Base-by-base conservation (phyloP, 2,113 vertebrate genomes). In the Chloropsis cyanopogon region DNA sequence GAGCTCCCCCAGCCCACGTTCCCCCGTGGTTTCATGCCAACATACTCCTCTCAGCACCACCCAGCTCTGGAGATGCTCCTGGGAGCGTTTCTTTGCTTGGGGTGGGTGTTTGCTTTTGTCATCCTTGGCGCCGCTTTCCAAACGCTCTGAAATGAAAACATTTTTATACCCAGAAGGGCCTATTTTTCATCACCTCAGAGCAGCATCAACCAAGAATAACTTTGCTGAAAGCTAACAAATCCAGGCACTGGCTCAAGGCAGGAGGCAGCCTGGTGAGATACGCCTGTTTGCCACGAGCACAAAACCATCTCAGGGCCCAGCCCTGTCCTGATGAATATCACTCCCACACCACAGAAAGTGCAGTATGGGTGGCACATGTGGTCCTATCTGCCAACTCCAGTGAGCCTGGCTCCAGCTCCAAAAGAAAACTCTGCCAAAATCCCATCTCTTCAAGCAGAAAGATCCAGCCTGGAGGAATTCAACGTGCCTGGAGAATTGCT, bases 51-150 rank as follows among this genome's bases (percentile, higher is more conserved):
- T 19, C 22, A 6, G 69, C 72, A 14, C 37, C 19, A 46, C 37
- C 42, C n/a, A 16, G 28, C 60, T 66, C 59, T 13, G 77, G 28
- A 64, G 66, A 57, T 2, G 35, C 35, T 75, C 35, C 70, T 29
- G 70, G 1, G 39, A 54, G 53, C 0, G 1, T 8, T 90, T 33
- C 49, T 66, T 26, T 28, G 53, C 92, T 57, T n/a, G 35, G 41
- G 64, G 83, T 41, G 54, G 22, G n/a, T 33, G 78, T 89, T 82
- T 63, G 75, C 88, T 85, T 90, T 88, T 92, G 95, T 90, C 85
- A 86, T 87, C 59, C 49, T 82, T 88, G 90, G 93, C 76, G 13
- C 33, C 0, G 3, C 68, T 92, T 50, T 50, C 71, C 61, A 80
- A 85, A 53, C 42, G 2, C 18, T 86, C 50, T 5, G 11, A 85